These are phyloP conservation scores for Callosobruchus maculatus DNA, from an alignment of 2,888 invertebrate species.

Conservation along the genomic window DNA sequence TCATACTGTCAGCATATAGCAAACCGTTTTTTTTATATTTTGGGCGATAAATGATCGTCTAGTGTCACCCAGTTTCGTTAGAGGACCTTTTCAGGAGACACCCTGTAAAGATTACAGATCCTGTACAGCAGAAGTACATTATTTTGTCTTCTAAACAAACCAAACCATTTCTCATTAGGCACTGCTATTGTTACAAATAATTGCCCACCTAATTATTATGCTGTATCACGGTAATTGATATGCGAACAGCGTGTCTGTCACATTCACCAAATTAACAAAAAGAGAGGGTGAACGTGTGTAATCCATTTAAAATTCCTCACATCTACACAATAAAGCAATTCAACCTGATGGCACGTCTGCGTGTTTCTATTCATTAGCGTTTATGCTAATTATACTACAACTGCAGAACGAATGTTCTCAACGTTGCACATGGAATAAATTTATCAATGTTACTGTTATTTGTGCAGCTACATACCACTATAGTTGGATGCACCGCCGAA, in stretches of 20 bases:
- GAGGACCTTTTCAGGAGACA: too few species aligned
- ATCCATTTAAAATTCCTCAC: not conserved
- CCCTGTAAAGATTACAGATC: too few species aligned
- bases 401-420: not conserved
- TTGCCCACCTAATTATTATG: not conserved
- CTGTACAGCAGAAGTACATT: too few species aligned
- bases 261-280: not conserved
- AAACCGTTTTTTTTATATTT: too few species aligned
- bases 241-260: not conserved
- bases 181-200: too few species aligned
- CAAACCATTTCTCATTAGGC: too few species aligned
- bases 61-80: too few species aligned
- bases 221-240: not conserved
- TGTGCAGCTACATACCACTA: not conserved
- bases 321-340: not conserved
- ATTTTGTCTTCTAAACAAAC: too few species aligned
- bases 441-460: not conserved
- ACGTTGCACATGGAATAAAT: not conserved
- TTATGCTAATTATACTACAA: not conserved
- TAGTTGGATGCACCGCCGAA: too few species aligned
- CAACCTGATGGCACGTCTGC: not conserved
- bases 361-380: not conserved
- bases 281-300: not conserved
- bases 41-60: too few species aligned
- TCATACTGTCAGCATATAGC: too few species aligned